Evolutionary conservation across 2,888 invertebrate species (phyloP), one percentile per base, ranked within the genome.

Genomic region (Drosophila neotestacea): DNA sequence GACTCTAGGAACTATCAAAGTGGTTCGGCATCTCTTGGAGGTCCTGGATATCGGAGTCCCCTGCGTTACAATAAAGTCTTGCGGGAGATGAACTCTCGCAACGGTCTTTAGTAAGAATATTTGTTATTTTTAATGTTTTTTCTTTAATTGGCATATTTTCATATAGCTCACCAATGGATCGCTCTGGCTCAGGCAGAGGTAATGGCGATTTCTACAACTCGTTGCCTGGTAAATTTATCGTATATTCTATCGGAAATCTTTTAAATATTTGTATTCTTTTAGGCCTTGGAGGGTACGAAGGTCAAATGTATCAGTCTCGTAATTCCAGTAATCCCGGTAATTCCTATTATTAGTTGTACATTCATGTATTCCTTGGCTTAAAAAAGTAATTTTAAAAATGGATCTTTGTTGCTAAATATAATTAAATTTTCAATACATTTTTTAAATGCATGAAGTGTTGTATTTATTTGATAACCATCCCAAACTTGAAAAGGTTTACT

Each of bases 41-140:
- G 88, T 7, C 62, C 88, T 5, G 84, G 88, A 0, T 84, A 84
- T 46, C 88, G 84, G 16, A 85, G 84, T 32, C 68, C 84, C 1
- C 44, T 84, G 38, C 81, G 84, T 0, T 88, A 84, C 52, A 55
- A n/a, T 10, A 87, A 85, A 27, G 62, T 68, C 0, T 38, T 88
- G 13, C 58, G 63, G 1, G 88, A 88, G 30, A 85, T 85, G 88
- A 88, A 88, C 44, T 85, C 84, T 0, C 84, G 84, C 46, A 85
- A 85, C 22, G 84, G 84, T 1, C 81, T 85, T 4, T 79, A 85
- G 84, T 85, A 44, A 61, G 84, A 55, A 10, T 16, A 22, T 22
- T n/a, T 34, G 32, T n/a, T n/a, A 9, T 39, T 6, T 11, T 32
- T 2, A 9, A 32, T 4, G 3, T 44, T 28, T 5, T 2, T 1